Evolutionary conservation across 2,888 invertebrate species (phyloP).

Genomic region (Oscheius myriophilus): DNA sequence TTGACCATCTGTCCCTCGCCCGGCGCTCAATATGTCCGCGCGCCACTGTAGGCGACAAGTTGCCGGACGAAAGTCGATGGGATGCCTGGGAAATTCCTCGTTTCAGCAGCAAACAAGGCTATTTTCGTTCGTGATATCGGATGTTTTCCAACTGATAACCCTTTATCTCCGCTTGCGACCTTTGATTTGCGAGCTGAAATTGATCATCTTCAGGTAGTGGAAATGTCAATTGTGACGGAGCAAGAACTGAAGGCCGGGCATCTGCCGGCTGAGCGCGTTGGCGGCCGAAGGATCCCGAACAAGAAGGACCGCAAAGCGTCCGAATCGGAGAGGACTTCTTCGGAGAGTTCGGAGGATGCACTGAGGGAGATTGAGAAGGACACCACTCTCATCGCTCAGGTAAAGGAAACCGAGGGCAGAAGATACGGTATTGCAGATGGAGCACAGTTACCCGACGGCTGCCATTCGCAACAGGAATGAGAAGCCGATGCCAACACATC

Average conservation of each 20-base stretch:
- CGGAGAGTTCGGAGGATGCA: slow-evolving; percentile 49
- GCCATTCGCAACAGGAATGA: slow-evolving; percentile 51
- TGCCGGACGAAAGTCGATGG: no score
- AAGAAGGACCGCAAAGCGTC: slow-evolving; percentile 44
- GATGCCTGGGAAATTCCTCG: no score
- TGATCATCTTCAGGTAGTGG: neutral
- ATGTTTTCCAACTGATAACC: no score
- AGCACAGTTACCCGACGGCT: slow-evolving; percentile 49
- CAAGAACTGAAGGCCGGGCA: slow-evolving; percentile 50
- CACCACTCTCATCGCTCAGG: slow-evolving; percentile 44
- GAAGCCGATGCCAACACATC: slow-evolving; percentile 45
- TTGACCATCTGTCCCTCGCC: no score
- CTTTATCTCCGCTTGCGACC: no score
- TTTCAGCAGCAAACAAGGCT: no score
- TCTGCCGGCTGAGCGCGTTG: slow-evolving; percentile 46
- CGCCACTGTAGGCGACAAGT: no score
- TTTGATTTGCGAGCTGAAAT: no score
- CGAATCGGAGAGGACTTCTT: slow-evolving; percentile 38
- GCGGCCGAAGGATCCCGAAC: slow-evolving; percentile 50
- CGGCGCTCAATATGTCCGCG: no score
- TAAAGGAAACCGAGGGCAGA: neutral
- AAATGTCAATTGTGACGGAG: slow-evolving; percentile 13
- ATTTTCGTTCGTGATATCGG: no score
- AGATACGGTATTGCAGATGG: slow-evolving; percentile 40
- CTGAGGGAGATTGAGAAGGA: slow-evolving; percentile 46